A percentile compares a stretch with the other conserved stretches of the same genome.
phyloP scores from a whole-genome alignment of 2,113 vertebrate species.

The Crotalus horridus region DNA sequence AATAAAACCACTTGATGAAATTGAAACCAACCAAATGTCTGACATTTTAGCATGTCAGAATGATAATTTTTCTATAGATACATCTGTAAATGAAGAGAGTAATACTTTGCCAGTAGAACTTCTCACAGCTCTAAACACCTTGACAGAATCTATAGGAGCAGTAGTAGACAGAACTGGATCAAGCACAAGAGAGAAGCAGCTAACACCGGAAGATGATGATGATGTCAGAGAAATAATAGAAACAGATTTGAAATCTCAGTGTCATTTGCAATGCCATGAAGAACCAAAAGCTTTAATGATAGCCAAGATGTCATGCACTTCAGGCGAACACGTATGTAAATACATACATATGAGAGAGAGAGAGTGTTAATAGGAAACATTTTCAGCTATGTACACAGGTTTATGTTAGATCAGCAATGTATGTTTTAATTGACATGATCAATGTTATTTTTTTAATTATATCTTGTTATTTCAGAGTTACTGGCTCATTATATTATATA shows the following conservation, averaged over 20 bases:
- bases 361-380: not conserved
- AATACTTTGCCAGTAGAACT: conserved; percentile 36
- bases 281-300: conserved; percentile 25
- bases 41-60: not conserved
- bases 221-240: conserved; percentile 50
- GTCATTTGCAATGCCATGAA: conserved; percentile 26
- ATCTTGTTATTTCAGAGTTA: not conserved
- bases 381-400: not conserved
- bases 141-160: conserved; percentile 38
- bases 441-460: not conserved
- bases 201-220: conserved; percentile 44
- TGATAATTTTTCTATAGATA: conserved; percentile 16
- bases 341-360: not conserved
- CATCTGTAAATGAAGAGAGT: conserved; percentile 34
- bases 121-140: conserved; percentile 40
- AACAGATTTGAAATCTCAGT: conserved; percentile 25
- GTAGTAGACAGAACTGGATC: not conserved
- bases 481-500: not conserved
- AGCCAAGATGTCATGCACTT: conserved; percentile 22
- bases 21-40: conserved; percentile 23
- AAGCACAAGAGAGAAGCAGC: not conserved
- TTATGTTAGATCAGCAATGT: not conserved
- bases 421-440: not conserved
- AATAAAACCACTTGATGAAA: conserved; percentile 28
- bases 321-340: conserved; percentile 45